Base-by-base conservation (phyloP, 2,888 invertebrate genomes). In the Vannuccia rotundouncinata region DNA sequence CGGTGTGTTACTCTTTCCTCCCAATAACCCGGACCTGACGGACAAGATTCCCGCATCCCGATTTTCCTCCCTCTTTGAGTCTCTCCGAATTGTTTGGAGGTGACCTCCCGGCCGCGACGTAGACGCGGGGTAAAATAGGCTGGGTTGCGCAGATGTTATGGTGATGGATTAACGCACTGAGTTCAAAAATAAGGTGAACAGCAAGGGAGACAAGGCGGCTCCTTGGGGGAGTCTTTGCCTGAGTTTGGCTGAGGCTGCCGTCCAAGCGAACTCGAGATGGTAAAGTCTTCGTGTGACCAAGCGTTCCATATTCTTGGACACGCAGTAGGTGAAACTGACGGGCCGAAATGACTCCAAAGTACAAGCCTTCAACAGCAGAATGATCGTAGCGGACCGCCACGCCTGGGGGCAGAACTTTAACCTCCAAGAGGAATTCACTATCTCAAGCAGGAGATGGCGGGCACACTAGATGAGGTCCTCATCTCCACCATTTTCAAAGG, bases 301-400 rank as follows among this genome's bases (percentile, higher is more conserved):
- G 66, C 66, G 66, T 66, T 66, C 66, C 66, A 66, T 66, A 2
- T 17, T 66, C 66, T 66, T 66, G 66, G 66, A 17, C 22, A 66
- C 66, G 22, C 66, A 17, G 25, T 5, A 66, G 66, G 66, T 66
- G 22, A 66, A 25, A n/a, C n/a, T n/a, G n/a, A n/a, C n/a, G 2
- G 66, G 66, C 17, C 22, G 66, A 22, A 66, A 66, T 2, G 66
- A 66, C 22, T 66, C 66, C 17, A 66, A 5, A 2, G 66, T 22
- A 22, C 22, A 5, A 5, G 66, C 66, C 66, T 66, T 66, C 66
- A 66, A 27, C 5, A 66, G 66, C 2, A 22, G 66, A 22, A 13
- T 66, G n/a, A n/a, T n/a, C n/a, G n/a, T n/a, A n/a, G n/a, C n/a
- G n/a, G n/a, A n/a, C n/a, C n/a, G n/a, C n/a, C n/a, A n/a, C n/a